A percentile compares a stretch with the other conserved stretches of the same genome.
Evolutionary conservation across 2,113 vertebrate genomes (phyloP).

Genomic region (Patagioenas fasciata): DNA sequence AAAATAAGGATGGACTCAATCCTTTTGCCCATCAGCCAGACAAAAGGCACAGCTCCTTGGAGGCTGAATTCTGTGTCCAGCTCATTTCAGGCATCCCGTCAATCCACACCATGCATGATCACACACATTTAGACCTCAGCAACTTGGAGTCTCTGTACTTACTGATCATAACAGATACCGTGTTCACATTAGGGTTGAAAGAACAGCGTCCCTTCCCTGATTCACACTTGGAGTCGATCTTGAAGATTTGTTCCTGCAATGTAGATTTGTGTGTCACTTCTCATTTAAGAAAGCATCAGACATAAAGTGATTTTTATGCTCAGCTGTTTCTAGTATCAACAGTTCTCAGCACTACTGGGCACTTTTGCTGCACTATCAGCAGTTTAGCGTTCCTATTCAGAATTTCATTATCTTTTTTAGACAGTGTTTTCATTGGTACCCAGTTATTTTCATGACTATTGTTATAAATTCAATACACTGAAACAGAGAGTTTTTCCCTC

Average conservation of each 20-base stretch:
- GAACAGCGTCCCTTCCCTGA: slow-evolving; percentile 97
- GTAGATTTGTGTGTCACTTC: slow-evolving; percentile 33
- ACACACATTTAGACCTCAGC: not conserved
- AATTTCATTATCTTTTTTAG: not conserved
- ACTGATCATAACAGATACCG: slow-evolving; percentile 98
- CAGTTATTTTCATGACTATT: not conserved
- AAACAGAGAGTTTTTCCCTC: not conserved
- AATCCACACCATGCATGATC: not conserved
- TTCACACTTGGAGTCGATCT: slow-evolving; percentile 90
- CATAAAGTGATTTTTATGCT: not conserved
- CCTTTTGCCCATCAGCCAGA: not conserved
- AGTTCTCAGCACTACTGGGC: not conserved
- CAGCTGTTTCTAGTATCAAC: not conserved
- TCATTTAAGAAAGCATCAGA: not conserved
- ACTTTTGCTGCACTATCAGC: not conserved
- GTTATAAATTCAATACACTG: not conserved
- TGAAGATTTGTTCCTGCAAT: slow-evolving; percentile 90
- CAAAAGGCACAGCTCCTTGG: not conserved
- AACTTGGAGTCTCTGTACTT: slow-evolving; percentile 71
- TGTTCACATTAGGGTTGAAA: slow-evolving; percentile 95
- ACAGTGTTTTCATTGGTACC: not conserved
- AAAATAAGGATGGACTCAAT: not conserved
- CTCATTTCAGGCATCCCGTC: not conserved
- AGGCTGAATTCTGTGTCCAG: not conserved
- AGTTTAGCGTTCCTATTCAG: not conserved